These are phyloP conservation scores for Alligator sinensis DNA, from an alignment of 2,113 vertebrate species.

Conservation along the genomic window DNA sequence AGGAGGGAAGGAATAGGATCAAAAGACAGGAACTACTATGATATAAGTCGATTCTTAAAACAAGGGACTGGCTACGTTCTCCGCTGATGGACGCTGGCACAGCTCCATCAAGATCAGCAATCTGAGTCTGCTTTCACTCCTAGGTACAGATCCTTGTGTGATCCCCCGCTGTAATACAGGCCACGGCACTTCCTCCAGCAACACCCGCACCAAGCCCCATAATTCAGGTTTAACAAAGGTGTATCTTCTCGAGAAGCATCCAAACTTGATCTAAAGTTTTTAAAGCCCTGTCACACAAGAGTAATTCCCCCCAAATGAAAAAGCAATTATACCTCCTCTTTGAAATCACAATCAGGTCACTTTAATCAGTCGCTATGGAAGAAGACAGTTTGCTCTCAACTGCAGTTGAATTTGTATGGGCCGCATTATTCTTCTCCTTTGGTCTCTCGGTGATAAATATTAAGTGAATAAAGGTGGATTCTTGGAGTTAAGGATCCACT, in stretches of 20 bases:
- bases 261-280: neutral
- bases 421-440: neutral
- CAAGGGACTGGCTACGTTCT: neutral
- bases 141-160: neutral
- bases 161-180: neutral
- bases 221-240: neutral
- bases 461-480: conserved; percentile 49
- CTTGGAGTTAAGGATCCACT: neutral
- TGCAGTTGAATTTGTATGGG: neutral
- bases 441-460: neutral
- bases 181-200: neutral
- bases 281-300: neutral
- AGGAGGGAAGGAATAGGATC: too few relatives aligned
- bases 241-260: neutral
- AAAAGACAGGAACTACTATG: neutral
- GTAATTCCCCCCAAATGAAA: neutral
- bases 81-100: neutral
- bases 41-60: neutral
- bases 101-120: neutral
- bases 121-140: neutral
- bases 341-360: neutral
- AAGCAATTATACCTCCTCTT: neutral
- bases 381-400: neutral
- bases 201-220: neutral
- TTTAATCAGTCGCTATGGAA: neutral